Evolutionary conservation across 1,140 invertebrate genomes (phyloP).

Genomic region (Bombus superbus): DNA sequence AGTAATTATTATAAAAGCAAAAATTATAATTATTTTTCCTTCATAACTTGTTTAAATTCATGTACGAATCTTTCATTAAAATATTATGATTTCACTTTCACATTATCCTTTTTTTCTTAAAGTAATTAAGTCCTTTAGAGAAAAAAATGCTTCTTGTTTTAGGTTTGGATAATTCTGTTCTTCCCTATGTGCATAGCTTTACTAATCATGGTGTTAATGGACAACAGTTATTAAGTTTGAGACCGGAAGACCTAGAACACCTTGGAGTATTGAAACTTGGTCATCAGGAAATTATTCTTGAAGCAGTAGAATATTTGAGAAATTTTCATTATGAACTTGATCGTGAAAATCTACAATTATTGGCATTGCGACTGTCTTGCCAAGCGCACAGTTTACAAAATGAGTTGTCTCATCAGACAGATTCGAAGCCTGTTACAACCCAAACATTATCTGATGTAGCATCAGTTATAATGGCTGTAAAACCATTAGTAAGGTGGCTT

Average conservation of each 20-base stretch:
- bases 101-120: background rate
- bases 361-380: constrained; percentile 93
- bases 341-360: constrained; percentile 94
- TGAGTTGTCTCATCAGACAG: constrained; percentile 85
- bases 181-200: constrained; percentile 92
- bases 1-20: background rate
- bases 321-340: constrained; percentile 96
- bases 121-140: constrained; percentile 22
- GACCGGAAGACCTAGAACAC: constrained; percentile 93
- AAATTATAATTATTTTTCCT: background rate
- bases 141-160: constrained; percentile 40
- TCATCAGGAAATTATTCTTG: constrained; percentile 95
- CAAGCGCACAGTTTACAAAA: constrained; percentile 92
- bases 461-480: constrained; percentile 91
- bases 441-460: constrained; percentile 92
- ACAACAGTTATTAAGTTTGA: constrained; percentile 90
- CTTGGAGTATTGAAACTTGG: constrained; percentile 93
- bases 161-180: constrained; percentile 92
- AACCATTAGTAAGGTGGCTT: constrained; percentile 93
- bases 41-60: background rate
- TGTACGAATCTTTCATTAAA: background rate
- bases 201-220: constrained; percentile 92
- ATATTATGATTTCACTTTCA: background rate
- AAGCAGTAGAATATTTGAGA: constrained; percentile 93
- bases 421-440: constrained; percentile 89